A percentile compares a stretch with the other conserved stretches of the same genome.
phyloP scores from a whole-genome alignment of 2,888 invertebrate species.

The Andrena camellia region DNA sequence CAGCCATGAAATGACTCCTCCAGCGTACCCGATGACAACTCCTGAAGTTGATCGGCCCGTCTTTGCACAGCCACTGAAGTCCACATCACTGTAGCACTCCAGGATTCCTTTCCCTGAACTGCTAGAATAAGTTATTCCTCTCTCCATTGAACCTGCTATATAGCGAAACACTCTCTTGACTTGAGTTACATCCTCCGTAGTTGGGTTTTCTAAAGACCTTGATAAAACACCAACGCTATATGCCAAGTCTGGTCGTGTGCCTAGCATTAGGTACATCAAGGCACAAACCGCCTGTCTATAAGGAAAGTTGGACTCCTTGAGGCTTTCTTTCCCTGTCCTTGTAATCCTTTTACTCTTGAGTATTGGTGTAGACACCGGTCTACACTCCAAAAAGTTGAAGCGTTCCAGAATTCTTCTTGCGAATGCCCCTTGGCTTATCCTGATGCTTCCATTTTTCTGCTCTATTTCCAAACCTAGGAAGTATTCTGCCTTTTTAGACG shows the following conservation, averaged over 20 bases:
- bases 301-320: background rate
- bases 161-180: constrained; percentile 11
- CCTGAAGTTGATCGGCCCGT: background rate
- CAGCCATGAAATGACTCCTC: background rate
- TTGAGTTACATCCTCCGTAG: background rate
- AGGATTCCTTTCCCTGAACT: background rate
- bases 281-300: background rate
- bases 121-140: background rate
- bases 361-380: background rate
- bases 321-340: background rate
- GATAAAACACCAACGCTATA: constrained; percentile 52
- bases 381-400: too few species aligned
- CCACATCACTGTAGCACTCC: background rate
- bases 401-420: too few species aligned
- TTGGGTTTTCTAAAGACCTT: constrained; percentile 34
- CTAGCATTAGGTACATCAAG: background rate
- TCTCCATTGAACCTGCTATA: background rate
- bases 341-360: background rate
- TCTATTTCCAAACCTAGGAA: too few species aligned
- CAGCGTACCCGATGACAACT: background rate
- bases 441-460: too few species aligned
- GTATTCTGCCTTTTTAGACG: background rate
- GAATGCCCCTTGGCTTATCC: too few species aligned
- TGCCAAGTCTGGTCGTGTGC: constrained; percentile 51
- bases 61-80: background rate